Evolutionary conservation across 2,888 invertebrate species (phyloP), one percentile per base, ranked within the genome.

Genomic region (Acanthosepion lycidas): DNA sequence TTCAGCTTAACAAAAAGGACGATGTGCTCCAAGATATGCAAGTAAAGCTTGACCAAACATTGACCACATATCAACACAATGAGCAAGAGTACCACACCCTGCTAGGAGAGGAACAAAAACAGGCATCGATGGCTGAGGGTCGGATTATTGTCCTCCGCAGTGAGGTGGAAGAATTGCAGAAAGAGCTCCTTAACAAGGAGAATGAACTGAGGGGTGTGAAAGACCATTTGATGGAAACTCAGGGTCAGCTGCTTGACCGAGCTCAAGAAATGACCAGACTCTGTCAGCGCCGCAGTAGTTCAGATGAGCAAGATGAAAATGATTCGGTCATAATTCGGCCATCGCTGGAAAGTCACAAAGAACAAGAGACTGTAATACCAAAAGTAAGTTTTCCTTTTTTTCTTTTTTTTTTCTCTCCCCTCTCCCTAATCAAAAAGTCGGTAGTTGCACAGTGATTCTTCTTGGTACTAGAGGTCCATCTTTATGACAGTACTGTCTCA

Each of bases 101-200:
- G 42, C 93, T 95, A 6, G 93, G 51, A 59, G 94, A 95, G 94
- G 95, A 95, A 93, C 95, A 95, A 93, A 94, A 94, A 91, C 51
- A 95, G n/a, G 95, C 78, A 51, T 49, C 94, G 12, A 94, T 91
- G 59, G 94, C 92, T 12, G 94, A 93, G 18, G 92, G 94, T 33
- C 78, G 94, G 51, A 92, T 91, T 53, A 26, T 92, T 33, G 78
- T 93, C 12, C 94, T 92, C 59, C n/a, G 94, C 26, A 15, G 51
- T 91, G 93, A 51, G 20, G 91, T 94, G 26, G 95, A 94, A 15
- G 94, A 94, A 18, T 42, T 95, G 94, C 95, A 95, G 93, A 95
- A 95, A 64, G 95, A 95, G 53, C 95, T 96, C 42, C 94, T 95
- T 26, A 94, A 94, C 55, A 96, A 96, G 94, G 95, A 95, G 55